These are phyloP conservation scores for Drosophila sordidapex DNA, from an alignment of 2,888 invertebrate species.

Conservation along the genomic window DNA sequence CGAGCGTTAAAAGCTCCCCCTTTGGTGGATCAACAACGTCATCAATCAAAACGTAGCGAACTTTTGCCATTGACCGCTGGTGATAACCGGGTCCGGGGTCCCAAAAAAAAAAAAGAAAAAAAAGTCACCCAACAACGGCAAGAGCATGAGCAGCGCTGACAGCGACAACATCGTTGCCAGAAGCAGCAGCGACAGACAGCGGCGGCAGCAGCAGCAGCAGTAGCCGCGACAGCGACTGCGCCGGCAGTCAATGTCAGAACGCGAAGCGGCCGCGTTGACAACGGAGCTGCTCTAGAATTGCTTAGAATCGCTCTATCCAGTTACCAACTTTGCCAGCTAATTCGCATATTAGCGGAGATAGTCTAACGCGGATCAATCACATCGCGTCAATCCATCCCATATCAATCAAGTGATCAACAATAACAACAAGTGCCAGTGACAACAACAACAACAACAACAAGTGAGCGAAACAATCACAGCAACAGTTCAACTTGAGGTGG, in stretches of 20 bases:
- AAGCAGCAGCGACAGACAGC: constrained; percentile 13
- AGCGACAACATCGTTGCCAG: constrained; percentile 14
- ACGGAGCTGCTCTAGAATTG: constrained; percentile 68
- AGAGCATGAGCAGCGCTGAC: constrained; percentile 21
- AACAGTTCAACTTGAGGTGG: constrained; percentile 56
- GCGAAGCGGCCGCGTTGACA: constrained; percentile 73
- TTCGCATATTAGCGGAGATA: constrained; percentile 25
- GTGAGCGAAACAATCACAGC: constrained; percentile 34
- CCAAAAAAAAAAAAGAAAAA: constrained; percentile 15
- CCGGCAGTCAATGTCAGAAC: constrained; percentile 74
- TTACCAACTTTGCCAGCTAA: constrained; percentile 13
- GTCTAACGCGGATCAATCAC: constrained; percentile 28
- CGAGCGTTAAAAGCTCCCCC: constrained; percentile 22
- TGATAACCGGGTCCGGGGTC: constrained; percentile 56
- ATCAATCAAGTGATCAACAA: constrained; percentile 19
- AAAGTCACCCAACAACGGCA: constrained; percentile 34
- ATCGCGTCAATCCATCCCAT: constrained; percentile 41
- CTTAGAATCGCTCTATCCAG: constrained; percentile 42
- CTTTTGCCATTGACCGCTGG: constrained; percentile 40
- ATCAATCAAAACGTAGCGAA: constrained; percentile 43
- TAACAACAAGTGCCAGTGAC: constrained; percentile 22
- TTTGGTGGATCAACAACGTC: constrained; percentile 48
- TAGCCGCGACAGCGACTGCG: constrained; percentile 28
- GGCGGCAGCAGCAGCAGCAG: constrained; percentile 21
- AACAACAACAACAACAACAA: constrained; percentile 27